phyloP scores from a whole-genome alignment of 2,113 vertebrate genomes.

The Psilopogon haemacephalus region DNA sequence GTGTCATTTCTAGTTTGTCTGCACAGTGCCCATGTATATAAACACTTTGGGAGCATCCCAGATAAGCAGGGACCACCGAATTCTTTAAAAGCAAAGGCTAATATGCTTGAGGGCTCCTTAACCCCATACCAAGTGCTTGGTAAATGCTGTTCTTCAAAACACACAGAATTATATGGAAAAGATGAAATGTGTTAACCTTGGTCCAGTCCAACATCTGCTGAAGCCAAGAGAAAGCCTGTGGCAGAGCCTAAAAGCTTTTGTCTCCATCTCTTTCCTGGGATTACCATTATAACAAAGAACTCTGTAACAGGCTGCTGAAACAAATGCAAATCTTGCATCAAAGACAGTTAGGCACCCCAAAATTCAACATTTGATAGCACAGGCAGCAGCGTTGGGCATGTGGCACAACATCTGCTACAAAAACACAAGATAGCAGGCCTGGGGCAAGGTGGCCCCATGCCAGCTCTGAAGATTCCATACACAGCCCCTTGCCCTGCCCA shows the following conservation, averaged over 20 bases:
- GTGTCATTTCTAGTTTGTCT: neutral
- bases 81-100: neutral
- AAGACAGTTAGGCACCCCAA: neutral
- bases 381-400: constrained; percentile 65
- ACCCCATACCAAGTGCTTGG: neutral
- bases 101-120: neutral
- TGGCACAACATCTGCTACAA: constrained; percentile 73
- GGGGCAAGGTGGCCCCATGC: constrained; percentile 60
- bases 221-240: neutral
- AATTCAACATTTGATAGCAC: constrained; percentile 47
- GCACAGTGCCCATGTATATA: neutral
- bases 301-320: neutral
- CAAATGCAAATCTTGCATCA: neutral
- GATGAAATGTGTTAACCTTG: neutral
- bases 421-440: constrained; percentile 70
- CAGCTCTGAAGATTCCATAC: constrained; percentile 25
- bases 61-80: neutral
- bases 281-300: neutral
- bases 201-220: too few species aligned
- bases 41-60: neutral
- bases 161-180: neutral
- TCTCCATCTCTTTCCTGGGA: neutral
- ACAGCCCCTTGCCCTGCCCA: constrained; percentile 17
- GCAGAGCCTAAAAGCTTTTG: neutral
- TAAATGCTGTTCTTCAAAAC: neutral